These are phyloP conservation scores for Anthopleura sola DNA, from an alignment of 64 coral and sea anemone genomes.

Conservation along the genomic window DNA sequence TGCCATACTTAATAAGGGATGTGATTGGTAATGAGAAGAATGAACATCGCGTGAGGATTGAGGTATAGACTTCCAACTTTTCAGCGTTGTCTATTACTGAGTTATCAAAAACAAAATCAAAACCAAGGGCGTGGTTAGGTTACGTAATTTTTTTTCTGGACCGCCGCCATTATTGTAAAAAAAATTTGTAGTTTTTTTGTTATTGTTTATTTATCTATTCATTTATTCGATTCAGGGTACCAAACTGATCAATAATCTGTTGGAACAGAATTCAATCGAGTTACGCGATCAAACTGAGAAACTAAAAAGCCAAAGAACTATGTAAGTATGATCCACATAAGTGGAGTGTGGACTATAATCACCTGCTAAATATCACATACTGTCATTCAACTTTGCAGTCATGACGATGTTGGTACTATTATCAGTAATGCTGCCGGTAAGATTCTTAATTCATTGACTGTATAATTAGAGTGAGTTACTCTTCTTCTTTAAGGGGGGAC, in stretches of 20 bases:
- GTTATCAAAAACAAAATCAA: too few species aligned
- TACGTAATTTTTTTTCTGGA: too few species aligned
- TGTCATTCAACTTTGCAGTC: background rate
- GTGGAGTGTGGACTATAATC: too few species aligned
- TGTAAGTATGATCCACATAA: background rate
- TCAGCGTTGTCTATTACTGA: too few species aligned
- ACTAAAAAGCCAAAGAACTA: background rate
- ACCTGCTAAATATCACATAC: too few species aligned
- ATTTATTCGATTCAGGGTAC: background rate
- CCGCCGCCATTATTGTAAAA: too few species aligned
- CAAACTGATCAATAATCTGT: conserved; percentile 14
- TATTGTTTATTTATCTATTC: background rate
- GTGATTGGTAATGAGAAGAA: background rate
- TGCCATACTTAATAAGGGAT: conserved; percentile 21
- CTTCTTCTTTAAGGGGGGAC: too few species aligned
- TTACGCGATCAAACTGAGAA: background rate
- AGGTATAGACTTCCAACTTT: background rate
- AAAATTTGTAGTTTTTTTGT: background rate
- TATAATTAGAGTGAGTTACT: background rate
- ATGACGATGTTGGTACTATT: background rate
- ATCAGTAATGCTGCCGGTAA: background rate
- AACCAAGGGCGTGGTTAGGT: too few species aligned
- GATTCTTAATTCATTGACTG: background rate
- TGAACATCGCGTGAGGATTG: background rate
- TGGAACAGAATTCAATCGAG: background rate